These are phyloP conservation scores for Plagodis pulveraria DNA, from an alignment of 2,888 invertebrate genomes.

Conservation along the genomic window DNA sequence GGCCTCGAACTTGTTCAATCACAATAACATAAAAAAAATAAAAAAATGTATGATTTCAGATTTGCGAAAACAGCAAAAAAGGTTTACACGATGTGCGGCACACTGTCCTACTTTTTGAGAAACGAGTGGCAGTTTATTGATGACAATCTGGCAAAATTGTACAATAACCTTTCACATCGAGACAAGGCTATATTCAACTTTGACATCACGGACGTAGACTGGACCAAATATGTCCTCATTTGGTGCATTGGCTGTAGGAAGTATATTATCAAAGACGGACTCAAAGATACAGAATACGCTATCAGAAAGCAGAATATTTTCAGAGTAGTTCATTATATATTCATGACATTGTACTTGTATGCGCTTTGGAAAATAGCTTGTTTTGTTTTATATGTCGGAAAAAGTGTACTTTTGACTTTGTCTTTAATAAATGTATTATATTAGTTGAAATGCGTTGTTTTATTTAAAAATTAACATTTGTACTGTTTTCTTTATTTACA, in stretches of 20 bases:
- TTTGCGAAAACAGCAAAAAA: conserved; percentile 31
- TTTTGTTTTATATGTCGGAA: conserved; percentile 1
- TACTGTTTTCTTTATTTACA: too few species aligned
- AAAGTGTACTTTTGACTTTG: not conserved
- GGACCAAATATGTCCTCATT: conserved; percentile 12
- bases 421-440: too few species aligned
- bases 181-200: conserved; percentile 38
- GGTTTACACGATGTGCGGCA: conserved; percentile 19
- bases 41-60: conserved; percentile 15
- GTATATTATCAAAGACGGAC: conserved; percentile 32
- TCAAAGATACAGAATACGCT: conserved; percentile 16
- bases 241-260: conserved; percentile 29
- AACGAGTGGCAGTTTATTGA: conserved; percentile 29
- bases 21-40: too few species aligned
- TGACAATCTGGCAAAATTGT: conserved; percentile 17
- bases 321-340: conserved; percentile 20
- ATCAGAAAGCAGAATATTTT: conserved; percentile 14
- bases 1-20: too few species aligned
- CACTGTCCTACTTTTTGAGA: conserved; percentile 17
- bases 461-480: too few species aligned
- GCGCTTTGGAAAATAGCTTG: conserved; percentile 18
- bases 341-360: conserved; percentile 18
- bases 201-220: conserved; percentile 27
- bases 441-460: too few species aligned
- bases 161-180: conserved; percentile 22